Evolutionary conservation across 2,888 invertebrate species (phyloP), one percentile per base, ranked within the genome.

Genomic region (Tenthredo mesomela): DNA sequence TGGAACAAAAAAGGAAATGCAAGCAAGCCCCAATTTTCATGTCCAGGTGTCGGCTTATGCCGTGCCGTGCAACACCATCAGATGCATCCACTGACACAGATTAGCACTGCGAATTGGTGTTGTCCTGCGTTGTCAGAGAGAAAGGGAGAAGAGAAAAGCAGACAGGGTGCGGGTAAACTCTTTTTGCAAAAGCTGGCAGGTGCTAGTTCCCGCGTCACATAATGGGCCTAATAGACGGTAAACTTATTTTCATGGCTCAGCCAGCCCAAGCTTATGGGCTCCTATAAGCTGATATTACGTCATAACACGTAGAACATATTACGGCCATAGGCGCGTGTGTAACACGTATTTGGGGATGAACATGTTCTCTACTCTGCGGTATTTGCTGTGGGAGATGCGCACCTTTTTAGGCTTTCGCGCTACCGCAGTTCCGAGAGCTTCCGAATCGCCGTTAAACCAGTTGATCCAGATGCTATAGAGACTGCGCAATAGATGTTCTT

Each of bases 171-270:
- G 25, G 61, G 40, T 25, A 50, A 80, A 80, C 33, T 61, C 80
- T 80, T 82, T 70, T 47, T 50, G 50, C 67, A 61, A 70, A 82
- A 73, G 82, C 65, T 70, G 82, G 82, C 82, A 82, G 82, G 82
- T 82, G 82, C 67, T 82, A 50, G 82, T 82, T 82, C 82, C 70
- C 82, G 33, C 82, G 82, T 70, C 67, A 67, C 67, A 82, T 82
- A 82, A 82, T 70, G 82, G 82, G 82, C 82, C 82, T 82, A 82
- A 82, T 82, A 82, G 82, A 40, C 67, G 82, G 82, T 82, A 82
- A 82, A 67, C 82, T 82, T 70, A 82, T 82, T 82, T 82, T 70
- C 70, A 82, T 65, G 82, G 82, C 82, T 82, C 70, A 82, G 82
- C 82, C 82, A 82, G 70, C 67, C 70, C 70, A 25, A 47, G 82